Conservation (phyloP, 2,888 invertebrate species). For the Amphipyra tragopoginis region DNA sequence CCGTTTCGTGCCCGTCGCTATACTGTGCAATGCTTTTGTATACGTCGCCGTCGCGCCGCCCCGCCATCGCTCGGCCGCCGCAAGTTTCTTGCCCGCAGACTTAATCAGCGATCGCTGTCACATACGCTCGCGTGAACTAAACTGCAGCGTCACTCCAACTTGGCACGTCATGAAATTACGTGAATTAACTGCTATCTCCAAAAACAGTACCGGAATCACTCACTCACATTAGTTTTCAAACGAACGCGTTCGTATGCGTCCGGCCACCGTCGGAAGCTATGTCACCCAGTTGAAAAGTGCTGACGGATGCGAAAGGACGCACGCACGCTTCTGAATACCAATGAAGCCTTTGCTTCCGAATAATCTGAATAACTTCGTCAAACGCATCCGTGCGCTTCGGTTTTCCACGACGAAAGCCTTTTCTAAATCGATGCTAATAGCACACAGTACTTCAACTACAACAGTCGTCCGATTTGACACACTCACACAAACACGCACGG, state of each 20-base stretch:
- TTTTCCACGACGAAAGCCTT: slow-evolving; percentile 24
- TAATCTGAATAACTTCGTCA: slow-evolving; percentile 30
- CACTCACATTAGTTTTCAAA: slow-evolving; percentile 22
- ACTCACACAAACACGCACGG: too few species aligned
- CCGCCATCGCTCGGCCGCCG: too few species aligned
- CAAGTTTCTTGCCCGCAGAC: too few species aligned
- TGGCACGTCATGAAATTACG: too few species aligned
- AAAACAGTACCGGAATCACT: slow-evolving; percentile 8
- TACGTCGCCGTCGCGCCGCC: too few species aligned
- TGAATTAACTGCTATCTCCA: not conserved
- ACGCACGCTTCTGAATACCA: slow-evolving; percentile 44
- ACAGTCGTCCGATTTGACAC: too few species aligned
- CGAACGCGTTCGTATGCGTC: slow-evolving; percentile 26
- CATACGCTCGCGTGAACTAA: too few species aligned
- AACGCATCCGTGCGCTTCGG: slow-evolving; percentile 28
- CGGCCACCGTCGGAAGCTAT: slow-evolving; percentile 40
- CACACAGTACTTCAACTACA: too few species aligned
- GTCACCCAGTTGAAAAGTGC: slow-evolving; percentile 49
- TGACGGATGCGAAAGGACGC: slow-evolving; percentile 42
- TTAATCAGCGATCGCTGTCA: too few species aligned
- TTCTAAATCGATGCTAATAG: slow-evolving; percentile 20
- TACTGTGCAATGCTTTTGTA: too few species aligned
- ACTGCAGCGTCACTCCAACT: too few species aligned
- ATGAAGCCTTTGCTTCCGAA: slow-evolving; percentile 36
- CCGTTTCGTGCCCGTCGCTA: too few species aligned